Base-by-base conservation (phyloP, 2,797 vertebrate genomes). In the Myotis myotis region DNA sequence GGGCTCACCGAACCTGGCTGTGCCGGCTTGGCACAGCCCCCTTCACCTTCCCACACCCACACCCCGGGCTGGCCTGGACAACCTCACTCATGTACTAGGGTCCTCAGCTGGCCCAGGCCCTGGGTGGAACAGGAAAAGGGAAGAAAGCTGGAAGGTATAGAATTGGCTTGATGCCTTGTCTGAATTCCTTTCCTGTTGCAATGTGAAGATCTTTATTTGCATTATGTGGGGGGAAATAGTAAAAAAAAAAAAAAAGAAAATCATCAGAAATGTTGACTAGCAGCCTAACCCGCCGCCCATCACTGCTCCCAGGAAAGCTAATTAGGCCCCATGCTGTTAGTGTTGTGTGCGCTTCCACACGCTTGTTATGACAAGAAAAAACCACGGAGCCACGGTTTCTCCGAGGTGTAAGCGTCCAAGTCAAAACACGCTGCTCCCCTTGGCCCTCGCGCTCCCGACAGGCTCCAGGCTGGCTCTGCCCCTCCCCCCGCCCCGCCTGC, bases 301-400 rank as follows among this genome's bases (percentile, higher is more conserved):
- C 75, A 55, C 16, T 84, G 72, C 80, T 95, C 72, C 88, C 74
- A 44, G 94, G 41, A 95, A 95, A 72, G 90, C 92, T 97, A 95
- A 97, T 96, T 96, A 96, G 86, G 28, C 22, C 93, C 89, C 66
- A 4, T 94, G 92, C 94, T 92, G 62, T 84, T 86, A 91, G 87
- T 94, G 93, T 64, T 87, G 71, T 8, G 75, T 6, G 15, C 20
- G 11, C n/a, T 91, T 94, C 76, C 28, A 36, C 91, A 96, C 83
- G 55, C 72, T 96, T 97, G 94, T 96, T 97, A 80, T 97, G 97
- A 97, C 95, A 97, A 93, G 95, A 87, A 82, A 93, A 93, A 94
- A 94, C 95, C 93, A 96, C 16, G 80, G 89, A 95, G 94, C 60
- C 74, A 82, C 25, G 4, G 76, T 94, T 89, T 91, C 76, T 95